Conservation (phyloP, 2,888 invertebrate genomes). For the Cremastobaeus sp. region DNA sequence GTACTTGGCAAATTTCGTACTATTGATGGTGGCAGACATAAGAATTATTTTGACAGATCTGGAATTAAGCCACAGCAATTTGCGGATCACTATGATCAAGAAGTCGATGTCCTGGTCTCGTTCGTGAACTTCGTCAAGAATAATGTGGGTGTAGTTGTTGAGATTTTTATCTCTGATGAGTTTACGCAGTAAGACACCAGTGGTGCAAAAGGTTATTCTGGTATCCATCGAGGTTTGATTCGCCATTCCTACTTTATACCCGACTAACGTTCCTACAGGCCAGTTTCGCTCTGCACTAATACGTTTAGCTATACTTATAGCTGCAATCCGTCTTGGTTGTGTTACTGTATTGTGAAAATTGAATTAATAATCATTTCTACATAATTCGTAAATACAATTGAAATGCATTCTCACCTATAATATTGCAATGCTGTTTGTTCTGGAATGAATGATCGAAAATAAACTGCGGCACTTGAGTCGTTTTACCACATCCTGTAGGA, state of each 20-base stretch:
- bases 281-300: conserved; percentile 91
- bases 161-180: conserved; percentile 84
- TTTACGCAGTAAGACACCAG: conserved; percentile 91
- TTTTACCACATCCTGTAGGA: conserved; percentile 96
- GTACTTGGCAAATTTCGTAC: conserved; percentile 12
- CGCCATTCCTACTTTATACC: conserved; percentile 91
- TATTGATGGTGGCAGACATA: conserved; percentile 22
- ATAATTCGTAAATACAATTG: no score
- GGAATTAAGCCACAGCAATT: conserved; percentile 8
- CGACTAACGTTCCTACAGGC: conserved; percentile 89
- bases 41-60: conserved; percentile 11
- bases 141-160: conserved; percentile 90
- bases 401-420: conserved; percentile 32
- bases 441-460: conserved; percentile 30
- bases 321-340: conserved; percentile 95
- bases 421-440: conserved; percentile 45
- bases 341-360: conserved; percentile 88
- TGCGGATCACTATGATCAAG: conserved; percentile 79
- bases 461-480: conserved; percentile 82
- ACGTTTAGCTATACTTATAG: conserved; percentile 91
- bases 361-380: no score
- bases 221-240: conserved; percentile 83
- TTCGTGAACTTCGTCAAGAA: conserved; percentile 96
- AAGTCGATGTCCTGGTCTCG: conserved; percentile 95
- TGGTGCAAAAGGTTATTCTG: conserved; percentile 91